phyloP scores from a whole-genome alignment of 92 coral and sea anemone species.

The Galaxea fascicularis region DNA sequence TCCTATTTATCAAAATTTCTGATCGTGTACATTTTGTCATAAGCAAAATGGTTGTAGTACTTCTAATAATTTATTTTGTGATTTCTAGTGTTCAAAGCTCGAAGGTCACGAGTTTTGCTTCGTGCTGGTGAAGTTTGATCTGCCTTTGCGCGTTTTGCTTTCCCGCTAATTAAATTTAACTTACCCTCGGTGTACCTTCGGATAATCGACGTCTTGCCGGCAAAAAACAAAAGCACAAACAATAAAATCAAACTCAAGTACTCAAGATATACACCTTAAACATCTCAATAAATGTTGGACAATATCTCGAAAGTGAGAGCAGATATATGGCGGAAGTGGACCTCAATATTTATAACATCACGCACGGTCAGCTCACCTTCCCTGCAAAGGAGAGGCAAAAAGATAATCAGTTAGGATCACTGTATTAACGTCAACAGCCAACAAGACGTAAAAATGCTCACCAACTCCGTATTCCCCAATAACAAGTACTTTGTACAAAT shows the following conservation, averaged over 20 bases:
- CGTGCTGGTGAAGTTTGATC: neutral
- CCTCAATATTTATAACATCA: neutral
- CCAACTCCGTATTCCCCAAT: slow-evolving; percentile 97
- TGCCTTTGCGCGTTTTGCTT: too few species aligned
- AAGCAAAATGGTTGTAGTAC: too few species aligned
- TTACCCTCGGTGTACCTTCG: slow-evolving; percentile 97
- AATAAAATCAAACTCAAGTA: neutral
- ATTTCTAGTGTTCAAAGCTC: too few species aligned
- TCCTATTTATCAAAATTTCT: too few species aligned
- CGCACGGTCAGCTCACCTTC: slow-evolving; percentile 72
- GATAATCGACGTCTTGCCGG: slow-evolving; percentile 88
- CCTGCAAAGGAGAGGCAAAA: slow-evolving; percentile 62
- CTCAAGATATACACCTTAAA: neutral
- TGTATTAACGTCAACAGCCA: neutral
- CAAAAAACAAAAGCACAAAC: neutral
- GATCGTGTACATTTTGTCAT: too few species aligned
- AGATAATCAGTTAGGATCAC: neutral
- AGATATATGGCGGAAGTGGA: slow-evolving; percentile 6
- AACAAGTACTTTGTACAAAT: slow-evolving; percentile 89
- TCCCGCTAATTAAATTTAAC: neutral
- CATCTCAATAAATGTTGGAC: neutral
- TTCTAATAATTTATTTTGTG: too few species aligned
- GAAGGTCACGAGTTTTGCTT: neutral
- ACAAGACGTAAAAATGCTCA: slow-evolving; percentile 35
- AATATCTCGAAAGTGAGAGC: slow-evolving; percentile 3